phyloP scores from a whole-genome alignment of 2,888 invertebrate genomes.

The Melikaiella ostensackeni region DNA sequence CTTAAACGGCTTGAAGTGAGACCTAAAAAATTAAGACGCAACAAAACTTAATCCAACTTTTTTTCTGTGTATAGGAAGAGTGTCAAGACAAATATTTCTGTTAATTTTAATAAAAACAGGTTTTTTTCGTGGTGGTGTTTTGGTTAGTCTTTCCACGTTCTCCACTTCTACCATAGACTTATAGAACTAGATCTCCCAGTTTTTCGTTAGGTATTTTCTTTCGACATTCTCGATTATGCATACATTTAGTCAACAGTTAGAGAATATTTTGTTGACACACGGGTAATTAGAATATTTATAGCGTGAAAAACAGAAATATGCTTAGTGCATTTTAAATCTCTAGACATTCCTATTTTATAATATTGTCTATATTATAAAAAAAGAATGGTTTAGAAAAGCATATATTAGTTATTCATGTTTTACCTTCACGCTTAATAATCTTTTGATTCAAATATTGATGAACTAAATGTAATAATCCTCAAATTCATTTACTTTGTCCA shows the following conservation, averaged over 20 bases:
- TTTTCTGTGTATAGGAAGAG: background rate
- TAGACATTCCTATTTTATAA: background rate
- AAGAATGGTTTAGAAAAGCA: too few species aligned
- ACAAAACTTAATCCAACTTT: too few species aligned
- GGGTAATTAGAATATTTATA: conserved; percentile 22
- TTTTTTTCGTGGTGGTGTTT: background rate
- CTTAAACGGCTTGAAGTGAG: too few species aligned
- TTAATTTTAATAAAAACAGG: conserved; percentile 1
- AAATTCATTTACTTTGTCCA: too few species aligned
- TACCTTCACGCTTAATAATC: background rate
- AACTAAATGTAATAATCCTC: too few species aligned
- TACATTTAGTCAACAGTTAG: conserved; percentile 27
- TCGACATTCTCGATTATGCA: conserved; percentile 21
- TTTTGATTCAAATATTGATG: background rate
- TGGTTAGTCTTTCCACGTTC: background rate
- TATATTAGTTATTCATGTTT: background rate
- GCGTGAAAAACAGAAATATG: background rate
- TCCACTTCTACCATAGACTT: background rate
- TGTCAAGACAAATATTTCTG: background rate
- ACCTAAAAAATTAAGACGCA: too few species aligned
- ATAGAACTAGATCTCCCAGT: conserved; percentile 16
- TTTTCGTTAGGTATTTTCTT: conserved; percentile 15
- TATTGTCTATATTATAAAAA: background rate
- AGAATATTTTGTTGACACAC: conserved; percentile 19
- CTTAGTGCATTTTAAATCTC: background rate